Percentiles rank a stretch among this genome's conserved stretches.
These are phyloP conservation scores for Epinephelus coioides DNA, from an alignment of 2,797 vertebrate genomes.

Conservation along the genomic window DNA sequence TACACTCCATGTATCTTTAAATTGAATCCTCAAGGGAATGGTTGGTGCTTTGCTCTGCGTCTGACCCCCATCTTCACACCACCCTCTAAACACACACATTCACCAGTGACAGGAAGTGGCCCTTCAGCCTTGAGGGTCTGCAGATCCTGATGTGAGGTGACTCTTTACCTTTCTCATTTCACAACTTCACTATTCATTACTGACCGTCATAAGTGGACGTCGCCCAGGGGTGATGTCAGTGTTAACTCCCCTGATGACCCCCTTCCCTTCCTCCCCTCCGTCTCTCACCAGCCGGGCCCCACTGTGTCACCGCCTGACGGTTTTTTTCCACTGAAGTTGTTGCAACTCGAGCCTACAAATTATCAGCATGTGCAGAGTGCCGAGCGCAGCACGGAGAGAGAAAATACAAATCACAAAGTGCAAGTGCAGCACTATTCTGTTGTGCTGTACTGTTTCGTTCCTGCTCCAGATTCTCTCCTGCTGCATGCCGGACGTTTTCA, in stretches of 20 bases:
- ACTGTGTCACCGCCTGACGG: conserved; percentile 15
- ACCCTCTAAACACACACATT: conserved; percentile 17
- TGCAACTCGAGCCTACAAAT: conserved; percentile 56
- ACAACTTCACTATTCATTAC: conserved; percentile 75
- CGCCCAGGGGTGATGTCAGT: conserved; percentile 48
- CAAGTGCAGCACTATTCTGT: conserved; percentile 61
- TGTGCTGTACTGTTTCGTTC: conserved; percentile 28
- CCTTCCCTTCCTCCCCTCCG: neutral
- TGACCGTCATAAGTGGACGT: conserved; percentile 51
- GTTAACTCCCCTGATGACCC: conserved; percentile 35
- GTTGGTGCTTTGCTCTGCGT: conserved; percentile 17
- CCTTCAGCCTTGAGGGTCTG: conserved; percentile 36
- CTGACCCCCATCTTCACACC: conserved; percentile 28
- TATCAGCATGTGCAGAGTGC: conserved; percentile 57
- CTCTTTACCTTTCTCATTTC: conserved; percentile 69
- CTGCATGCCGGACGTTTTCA: conserved; percentile 34
- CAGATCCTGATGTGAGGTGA: conserved; percentile 56
- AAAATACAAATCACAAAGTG: conserved; percentile 60
- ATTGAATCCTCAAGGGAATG: neutral
- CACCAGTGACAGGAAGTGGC: conserved; percentile 40
- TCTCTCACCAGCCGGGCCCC: neutral
- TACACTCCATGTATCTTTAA: conserved; percentile 6
- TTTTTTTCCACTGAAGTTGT: conserved; percentile 33
- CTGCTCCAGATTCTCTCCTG: conserved; percentile 54
- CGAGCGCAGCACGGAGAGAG: conserved; percentile 40